Evolutionary conservation across 2,113 vertebrate species (phyloP), one percentile per base, ranked within the genome.

Genomic region (Glaucomys volans): DNA sequence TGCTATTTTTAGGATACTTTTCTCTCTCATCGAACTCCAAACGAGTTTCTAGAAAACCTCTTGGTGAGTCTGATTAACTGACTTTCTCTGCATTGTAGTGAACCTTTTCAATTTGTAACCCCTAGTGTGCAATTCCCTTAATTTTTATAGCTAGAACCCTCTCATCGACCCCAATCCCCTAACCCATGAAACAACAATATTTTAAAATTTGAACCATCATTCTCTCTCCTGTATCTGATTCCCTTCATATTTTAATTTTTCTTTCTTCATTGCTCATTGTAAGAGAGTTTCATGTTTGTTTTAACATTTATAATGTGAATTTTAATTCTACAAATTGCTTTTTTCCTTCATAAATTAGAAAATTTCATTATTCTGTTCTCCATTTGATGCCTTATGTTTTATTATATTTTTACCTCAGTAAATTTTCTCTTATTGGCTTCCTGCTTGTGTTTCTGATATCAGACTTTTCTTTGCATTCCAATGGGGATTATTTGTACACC

Each of bases 1-100:
- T 95, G 42, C 59, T 92, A 66, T 79, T 94, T 95, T 77, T 79
- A 96, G 95, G 40, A 71, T 74, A 59, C 62, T 89, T 96, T 86
- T 82, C 75, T 82, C 69, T 96, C 86, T 81, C 79, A 85, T 18
- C 18, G 14, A 94, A 96, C 93, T 4, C 22, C 80, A 90, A 71
- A 71, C 42, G 37, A 92, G 37, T 26, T 71, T 72, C 57, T 81
- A 85, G 28, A 24, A 76, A 81, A 54, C 30, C 9, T 90, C 8
- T 81, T 44, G 87, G 74, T 96, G 74, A 96, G 90, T 90, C 11
- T 66, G 20, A 86, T 72, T 28, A 75, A 77, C 37, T 62, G 8
- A 67, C 86, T 86, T 96, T 87, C 42, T 86, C 18, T 66, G 35
- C 40, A 9, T 44, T 71, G 10, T 81, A 14, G 3, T 66, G 59